Evolutionary conservation across 2,113 vertebrate genomes (phyloP).

Genomic region (Rousettus leschenaultii): DNA sequence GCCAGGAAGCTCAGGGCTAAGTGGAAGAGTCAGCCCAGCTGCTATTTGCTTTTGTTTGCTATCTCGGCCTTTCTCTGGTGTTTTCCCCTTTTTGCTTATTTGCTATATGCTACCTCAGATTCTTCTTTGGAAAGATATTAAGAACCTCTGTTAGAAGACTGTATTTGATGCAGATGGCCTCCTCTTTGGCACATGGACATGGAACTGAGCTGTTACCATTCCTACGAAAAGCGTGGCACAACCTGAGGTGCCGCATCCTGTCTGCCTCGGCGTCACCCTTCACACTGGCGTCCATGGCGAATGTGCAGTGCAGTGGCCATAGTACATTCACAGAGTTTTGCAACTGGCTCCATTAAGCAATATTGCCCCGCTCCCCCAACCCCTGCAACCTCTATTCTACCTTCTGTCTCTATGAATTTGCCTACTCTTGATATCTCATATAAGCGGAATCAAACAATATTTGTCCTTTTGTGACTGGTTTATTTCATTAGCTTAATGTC

Average conservation of each 20-base stretch:
- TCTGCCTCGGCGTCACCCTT: rapidly evolving
- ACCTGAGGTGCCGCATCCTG: rapidly evolving
- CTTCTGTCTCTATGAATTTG: background rate
- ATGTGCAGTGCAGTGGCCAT: background rate
- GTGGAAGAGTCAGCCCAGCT: background rate
- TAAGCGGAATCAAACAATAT: background rate
- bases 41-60: background rate
- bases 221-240: background rate
- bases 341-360: no score
- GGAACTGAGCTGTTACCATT: rapidly evolving
- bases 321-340: background rate
- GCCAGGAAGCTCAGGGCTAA: background rate
- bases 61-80: background rate
- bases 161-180: background rate
- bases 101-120: background rate
- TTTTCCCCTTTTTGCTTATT: background rate
- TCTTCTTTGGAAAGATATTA: background rate
- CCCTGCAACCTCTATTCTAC: background rate
- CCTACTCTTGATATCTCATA: background rate
- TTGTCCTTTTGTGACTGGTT: background rate
- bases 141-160: background rate
- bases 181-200: rapidly evolving
- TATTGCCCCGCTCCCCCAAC: background rate
- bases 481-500: background rate
- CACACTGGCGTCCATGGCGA: background rate